Evolutionary conservation across 2,888 invertebrate genomes (phyloP).

Genomic region (Tetheella fluctuosa): DNA sequence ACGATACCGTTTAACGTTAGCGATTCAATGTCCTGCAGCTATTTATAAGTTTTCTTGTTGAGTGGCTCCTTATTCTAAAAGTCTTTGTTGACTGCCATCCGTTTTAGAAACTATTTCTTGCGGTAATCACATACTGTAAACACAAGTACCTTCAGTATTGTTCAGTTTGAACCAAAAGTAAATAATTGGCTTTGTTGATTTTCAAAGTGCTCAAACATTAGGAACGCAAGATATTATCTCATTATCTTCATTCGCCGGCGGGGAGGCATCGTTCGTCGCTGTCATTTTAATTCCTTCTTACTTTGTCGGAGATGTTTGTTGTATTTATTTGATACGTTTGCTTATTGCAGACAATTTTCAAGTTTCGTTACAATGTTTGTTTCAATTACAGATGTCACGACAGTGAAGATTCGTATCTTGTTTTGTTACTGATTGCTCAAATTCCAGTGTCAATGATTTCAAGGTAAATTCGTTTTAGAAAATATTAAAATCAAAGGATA

Average conservation of each 20-base stretch:
- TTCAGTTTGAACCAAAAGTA: conserved; percentile 26
- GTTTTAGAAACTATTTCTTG: conserved; percentile 32
- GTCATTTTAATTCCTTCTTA: conserved; percentile 47
- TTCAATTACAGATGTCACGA: conserved; percentile 42
- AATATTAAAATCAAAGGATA: too few species aligned
- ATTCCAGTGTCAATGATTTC: neutral
- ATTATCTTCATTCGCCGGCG: conserved; percentile 43
- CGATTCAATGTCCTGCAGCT: conserved; percentile 58
- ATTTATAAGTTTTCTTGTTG: conserved; percentile 56
- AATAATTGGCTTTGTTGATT: conserved; percentile 46
- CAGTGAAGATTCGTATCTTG: neutral
- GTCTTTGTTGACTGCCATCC: conserved; percentile 42
- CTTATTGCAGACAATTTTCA: conserved; percentile 31
- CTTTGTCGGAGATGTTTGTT: conserved; percentile 48
- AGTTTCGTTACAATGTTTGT: conserved; percentile 51
- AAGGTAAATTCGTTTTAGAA: too few species aligned
- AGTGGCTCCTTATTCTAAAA: conserved; percentile 41
- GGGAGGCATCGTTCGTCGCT: conserved; percentile 30
- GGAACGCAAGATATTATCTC: conserved; percentile 50
- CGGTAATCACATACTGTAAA: conserved; percentile 35
- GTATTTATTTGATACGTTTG: conserved; percentile 43
- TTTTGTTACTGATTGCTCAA: neutral
- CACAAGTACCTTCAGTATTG: conserved; percentile 24
- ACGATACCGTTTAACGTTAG: conserved; percentile 61
- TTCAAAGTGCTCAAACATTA: conserved; percentile 57